Conservation (phyloP, 2,113 vertebrate genomes). For the Clarias macrocephalus region DNA sequence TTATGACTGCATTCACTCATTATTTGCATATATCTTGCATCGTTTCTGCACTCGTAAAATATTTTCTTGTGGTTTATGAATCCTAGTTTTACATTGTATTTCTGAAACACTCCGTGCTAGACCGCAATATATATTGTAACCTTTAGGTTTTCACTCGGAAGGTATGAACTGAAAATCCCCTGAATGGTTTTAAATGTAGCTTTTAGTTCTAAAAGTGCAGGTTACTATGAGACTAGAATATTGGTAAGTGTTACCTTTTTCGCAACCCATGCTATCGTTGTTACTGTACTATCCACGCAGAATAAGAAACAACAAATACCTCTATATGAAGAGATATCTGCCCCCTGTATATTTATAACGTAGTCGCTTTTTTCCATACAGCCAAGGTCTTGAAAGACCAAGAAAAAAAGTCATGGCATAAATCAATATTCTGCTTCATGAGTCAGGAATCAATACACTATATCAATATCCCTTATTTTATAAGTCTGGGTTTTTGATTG, state of each 20-base stretch:
- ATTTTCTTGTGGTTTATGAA: background rate
- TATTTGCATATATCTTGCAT: background rate
- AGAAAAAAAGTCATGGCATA: background rate
- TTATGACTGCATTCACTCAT: background rate
- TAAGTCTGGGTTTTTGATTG: background rate
- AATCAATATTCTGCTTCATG: slow-evolving; percentile 21
- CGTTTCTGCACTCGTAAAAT: background rate
- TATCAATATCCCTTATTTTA: slow-evolving; percentile 5
- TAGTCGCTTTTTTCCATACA: background rate
- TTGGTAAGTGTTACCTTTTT: background rate
- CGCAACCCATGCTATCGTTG: background rate
- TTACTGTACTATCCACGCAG: background rate
- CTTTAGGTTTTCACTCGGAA: background rate
- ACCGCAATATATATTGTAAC: background rate
- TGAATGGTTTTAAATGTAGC: background rate
- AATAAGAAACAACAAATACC: background rate
- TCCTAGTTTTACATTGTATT: background rate
- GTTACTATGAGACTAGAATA: background rate
- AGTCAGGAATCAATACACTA: slow-evolving; percentile 11
- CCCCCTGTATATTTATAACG: background rate
- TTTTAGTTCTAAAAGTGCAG: background rate
- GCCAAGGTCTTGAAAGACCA: slow-evolving; percentile 3
- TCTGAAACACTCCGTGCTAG: background rate
- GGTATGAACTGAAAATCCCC: background rate
- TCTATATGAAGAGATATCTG: background rate